Base-by-base conservation (phyloP, 2,113 vertebrate genomes). In the Emydura subglobosa region DNA sequence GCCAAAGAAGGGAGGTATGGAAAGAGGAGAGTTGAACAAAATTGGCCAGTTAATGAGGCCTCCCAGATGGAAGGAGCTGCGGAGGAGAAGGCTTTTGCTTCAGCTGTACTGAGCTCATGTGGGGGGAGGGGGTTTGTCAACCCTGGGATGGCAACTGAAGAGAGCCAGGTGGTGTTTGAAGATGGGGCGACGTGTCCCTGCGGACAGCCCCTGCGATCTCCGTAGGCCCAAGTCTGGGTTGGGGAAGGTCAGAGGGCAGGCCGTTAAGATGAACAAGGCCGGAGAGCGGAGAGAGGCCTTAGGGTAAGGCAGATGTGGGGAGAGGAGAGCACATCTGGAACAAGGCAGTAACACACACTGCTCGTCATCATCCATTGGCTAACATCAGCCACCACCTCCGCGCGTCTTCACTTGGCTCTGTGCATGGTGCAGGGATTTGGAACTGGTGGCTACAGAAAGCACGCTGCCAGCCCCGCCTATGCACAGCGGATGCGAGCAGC, bases 201-300 rank as follows among this genome's bases (percentile, higher is more conserved):
- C 10, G 31, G 65, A 14, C 65, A 34, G 34, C 16, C 27, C 5
- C 65, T 34, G 65, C 19, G 3, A 19, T 17, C 34, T 31, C 29
- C 61, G 11, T 3, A 17, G 61, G 29, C 61, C 5, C 2, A 7
- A 1, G 16, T 27, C 31, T 17, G 61, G 34, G 34, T 17, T 19
- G 19, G n/a, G n/a, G 68, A 39, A 5, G 68, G 19, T 5, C 14
- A 17, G n/a, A 16, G 59, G 31, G 13, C 59, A 61, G 29, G 29
- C 29, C 12, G 13, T 13, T 6, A 7, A 24, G 31, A 94, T 17
- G n/a, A 88, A 17, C 93, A 90, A 96, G 61, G 65, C 92, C 72
- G 80, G 1, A 0, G 87, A 88, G 96, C 95, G 89, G 91, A 86
- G 89, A 96, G 95, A 91, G 94, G 93, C 94, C 95, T 87, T 96